Base-by-base conservation (phyloP, 2,888 invertebrate species). In the Diadromus collaris region DNA sequence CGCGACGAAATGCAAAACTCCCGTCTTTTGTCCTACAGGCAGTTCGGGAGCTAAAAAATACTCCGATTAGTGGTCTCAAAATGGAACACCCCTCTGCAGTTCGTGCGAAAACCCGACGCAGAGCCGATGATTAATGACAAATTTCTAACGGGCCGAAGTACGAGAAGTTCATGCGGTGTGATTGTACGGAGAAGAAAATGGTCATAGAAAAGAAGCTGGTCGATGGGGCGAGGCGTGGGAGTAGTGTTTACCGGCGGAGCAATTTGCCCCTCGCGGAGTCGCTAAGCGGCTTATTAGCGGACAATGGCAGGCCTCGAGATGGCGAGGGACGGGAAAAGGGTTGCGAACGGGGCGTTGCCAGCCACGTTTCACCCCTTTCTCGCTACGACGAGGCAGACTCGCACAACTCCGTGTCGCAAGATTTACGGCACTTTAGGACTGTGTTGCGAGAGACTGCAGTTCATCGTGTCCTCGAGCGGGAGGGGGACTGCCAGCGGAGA, bases 271-370 rank as follows among this genome's bases (percentile, higher is more conserved):
- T 83, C 74, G 85, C 84, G 74, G 86, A 84, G 85, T 84, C 84
- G 83, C 85, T 89, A 88, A 89, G 87, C 89, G 83, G 89, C 88
- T 89, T 89, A 89, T 89, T 89, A 89, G 82, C 72, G 82, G 68
- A 88, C 88, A 88, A 88, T 87, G 81, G 76, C 29, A 34, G 24
- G 10, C 21, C 46, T 71, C 78, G 51, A 48, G 51, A n/a, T 68
- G 70, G 51, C 56, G 56, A 79, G 75, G 76, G 64, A 78, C 61
- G 58, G 77, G 68, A 54, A 83, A 83, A 83, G 83, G 83, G 83
- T 84, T 82, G 70, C 75, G 56, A 13, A 61, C 75, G 67, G 81
- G 86, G 86, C 83, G 84, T 80, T 24, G 27, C 63, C 24, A 54
- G 46, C 73, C 81, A 79, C 82, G 77, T 81, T 80, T 81, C 83